Evolutionary conservation across 2,797 vertebrate species (phyloP).

Genomic region (Buceros bicornis): DNA sequence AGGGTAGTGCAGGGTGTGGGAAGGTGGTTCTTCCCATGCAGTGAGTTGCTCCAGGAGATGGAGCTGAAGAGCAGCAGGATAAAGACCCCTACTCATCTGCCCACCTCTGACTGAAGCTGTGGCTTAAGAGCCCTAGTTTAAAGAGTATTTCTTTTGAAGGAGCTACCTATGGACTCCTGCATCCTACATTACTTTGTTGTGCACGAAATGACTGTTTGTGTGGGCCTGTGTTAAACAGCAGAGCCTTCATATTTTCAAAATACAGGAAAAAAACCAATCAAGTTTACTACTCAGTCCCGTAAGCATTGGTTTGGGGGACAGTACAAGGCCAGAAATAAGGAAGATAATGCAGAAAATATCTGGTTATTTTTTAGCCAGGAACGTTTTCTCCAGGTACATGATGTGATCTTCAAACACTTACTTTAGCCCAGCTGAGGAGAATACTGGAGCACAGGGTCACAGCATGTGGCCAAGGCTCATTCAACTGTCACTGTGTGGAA

Average conservation of each 20-base stretch:
- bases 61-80: conserved; percentile 26
- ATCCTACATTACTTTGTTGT: background rate
- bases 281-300: background rate
- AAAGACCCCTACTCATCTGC: background rate
- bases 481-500: background rate
- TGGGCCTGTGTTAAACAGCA: background rate
- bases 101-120: background rate
- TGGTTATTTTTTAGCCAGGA: background rate
- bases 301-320: background rate
- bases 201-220: background rate
- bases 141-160: background rate
- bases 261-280: background rate
- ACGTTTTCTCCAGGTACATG: background rate
- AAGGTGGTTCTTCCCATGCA: background rate
- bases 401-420: background rate
- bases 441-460: background rate
- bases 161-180: background rate
- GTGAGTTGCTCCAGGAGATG: background rate
- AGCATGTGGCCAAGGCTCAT: background rate
- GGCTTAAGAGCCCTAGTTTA: background rate
- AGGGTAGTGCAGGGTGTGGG: background rate
- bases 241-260: background rate
- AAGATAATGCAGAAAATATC: background rate
- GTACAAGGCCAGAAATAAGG: background rate
- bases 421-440: background rate